A percentile compares a stretch with the other conserved stretches of the same genome.
These are phyloP conservation scores for Protophormia terraenovae DNA, from an alignment of 2,888 invertebrate species.

Conservation along the genomic window DNA sequence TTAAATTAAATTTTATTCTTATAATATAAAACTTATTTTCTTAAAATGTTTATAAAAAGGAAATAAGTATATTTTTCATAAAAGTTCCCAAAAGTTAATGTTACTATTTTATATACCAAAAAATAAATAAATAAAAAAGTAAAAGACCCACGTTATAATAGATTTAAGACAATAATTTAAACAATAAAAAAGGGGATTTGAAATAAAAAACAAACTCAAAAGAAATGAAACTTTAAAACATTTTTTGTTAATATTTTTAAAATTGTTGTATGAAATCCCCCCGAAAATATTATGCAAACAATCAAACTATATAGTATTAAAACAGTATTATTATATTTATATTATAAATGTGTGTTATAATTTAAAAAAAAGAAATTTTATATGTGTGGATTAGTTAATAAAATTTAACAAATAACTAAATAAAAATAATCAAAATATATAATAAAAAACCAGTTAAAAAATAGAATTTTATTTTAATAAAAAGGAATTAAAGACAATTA, in stretches of 20 bases:
- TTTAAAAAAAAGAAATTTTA: not conserved
- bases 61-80: not conserved
- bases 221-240: no score
- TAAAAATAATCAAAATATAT: slow-evolving; percentile 12
- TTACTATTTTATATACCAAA: slow-evolving; percentile 51
- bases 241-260: no score
- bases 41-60: not conserved
- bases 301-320: slow-evolving; percentile 2
- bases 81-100: slow-evolving; percentile 11
- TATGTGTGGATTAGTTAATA: slow-evolving; percentile 10
- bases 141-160: not conserved
- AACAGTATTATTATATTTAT: not conserved
- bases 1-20: slow-evolving; percentile 67
- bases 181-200: not conserved
- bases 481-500: no score
- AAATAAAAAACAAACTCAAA: no score
- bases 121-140: slow-evolving; percentile 1
- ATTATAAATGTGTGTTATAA: slow-evolving; percentile 1
- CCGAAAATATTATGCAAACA: slow-evolving; percentile 5
- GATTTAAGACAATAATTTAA: slow-evolving; percentile 55
- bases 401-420: not conserved
- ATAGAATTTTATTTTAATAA: not conserved
- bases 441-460: not conserved
- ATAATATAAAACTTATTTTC: not conserved
- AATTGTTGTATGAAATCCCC: not conserved